Conservation (phyloP, 2,888 invertebrate species). For the Lasioglossum figueresi region DNA sequence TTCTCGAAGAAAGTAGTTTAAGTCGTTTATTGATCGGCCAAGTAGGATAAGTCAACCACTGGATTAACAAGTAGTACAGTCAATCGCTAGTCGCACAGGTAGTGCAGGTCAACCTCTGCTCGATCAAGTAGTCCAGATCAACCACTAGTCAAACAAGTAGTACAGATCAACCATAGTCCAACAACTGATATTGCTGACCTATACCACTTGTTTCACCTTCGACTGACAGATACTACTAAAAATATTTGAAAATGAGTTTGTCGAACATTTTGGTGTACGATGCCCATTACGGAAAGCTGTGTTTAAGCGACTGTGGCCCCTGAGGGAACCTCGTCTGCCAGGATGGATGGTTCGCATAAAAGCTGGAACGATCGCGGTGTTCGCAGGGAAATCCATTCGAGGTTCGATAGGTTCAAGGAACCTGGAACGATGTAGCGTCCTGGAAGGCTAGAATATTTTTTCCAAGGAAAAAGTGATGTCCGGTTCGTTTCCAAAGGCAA, state of each 20-base stretch:
- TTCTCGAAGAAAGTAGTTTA: neutral
- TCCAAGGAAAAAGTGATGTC: conserved; percentile 24
- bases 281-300: neutral
- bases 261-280: neutral
- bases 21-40: too few species aligned
- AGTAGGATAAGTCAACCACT: neutral
- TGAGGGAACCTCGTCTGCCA: neutral
- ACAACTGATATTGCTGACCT: neutral
- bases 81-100: neutral
- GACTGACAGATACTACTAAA: neutral
- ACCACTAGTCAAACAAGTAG: neutral
- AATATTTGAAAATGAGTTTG: neutral
- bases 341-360: neutral
- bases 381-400: neutral
- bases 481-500: conserved; percentile 33
- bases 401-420: conserved; percentile 23
- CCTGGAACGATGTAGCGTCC: conserved; percentile 15
- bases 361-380: neutral
- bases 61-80: neutral
- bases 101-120: neutral
- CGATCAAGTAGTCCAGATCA: neutral
- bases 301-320: neutral
- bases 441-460: conserved; percentile 26
- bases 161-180: neutral
- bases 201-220: neutral